Evolutionary conservation across 1,140 invertebrate genomes (phyloP).

Genomic region (Drosophila sechellia): DNA sequence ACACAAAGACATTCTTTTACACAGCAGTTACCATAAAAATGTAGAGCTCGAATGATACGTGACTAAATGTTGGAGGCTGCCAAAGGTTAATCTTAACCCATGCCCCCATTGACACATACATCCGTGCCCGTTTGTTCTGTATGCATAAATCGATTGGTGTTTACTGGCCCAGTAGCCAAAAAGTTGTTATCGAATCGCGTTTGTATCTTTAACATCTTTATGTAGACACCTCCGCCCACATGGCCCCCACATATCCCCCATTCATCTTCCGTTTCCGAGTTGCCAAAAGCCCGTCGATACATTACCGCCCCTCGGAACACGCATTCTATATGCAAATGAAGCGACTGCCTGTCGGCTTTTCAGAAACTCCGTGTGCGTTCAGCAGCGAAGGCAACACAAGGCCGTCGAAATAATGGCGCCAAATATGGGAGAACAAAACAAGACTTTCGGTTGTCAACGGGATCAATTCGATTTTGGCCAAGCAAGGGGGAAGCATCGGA

Average conservation of each 20-base stretch:
- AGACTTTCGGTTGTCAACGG: slow-evolving; percentile 3
- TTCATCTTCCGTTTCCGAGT: slow-evolving; percentile 9
- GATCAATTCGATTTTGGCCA: slow-evolving; percentile 55
- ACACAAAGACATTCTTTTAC: slow-evolving; percentile 46
- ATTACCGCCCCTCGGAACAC: slow-evolving; percentile 38
- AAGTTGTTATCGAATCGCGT: slow-evolving; percentile 46
- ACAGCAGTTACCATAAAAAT: slow-evolving; percentile 70
- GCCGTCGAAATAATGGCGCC: slow-evolving; percentile 14
- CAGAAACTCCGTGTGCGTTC: slow-evolving; percentile 20
- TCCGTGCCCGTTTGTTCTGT: slow-evolving; percentile 22
- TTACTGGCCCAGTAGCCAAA: slow-evolving; percentile 19
- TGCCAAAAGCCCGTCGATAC: slow-evolving; percentile 60
- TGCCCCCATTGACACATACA: slow-evolving; percentile 6
- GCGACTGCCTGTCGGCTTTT: slow-evolving; percentile 4
- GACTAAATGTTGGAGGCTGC: slow-evolving; percentile 59
- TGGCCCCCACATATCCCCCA: neutral
- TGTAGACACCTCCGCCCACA: slow-evolving; percentile 27
- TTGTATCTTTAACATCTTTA: slow-evolving; percentile 55
- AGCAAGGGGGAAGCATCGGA: slow-evolving; percentile 12
- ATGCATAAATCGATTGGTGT: slow-evolving; percentile 71
- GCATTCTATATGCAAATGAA: slow-evolving; percentile 63
- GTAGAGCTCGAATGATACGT: slow-evolving; percentile 49
- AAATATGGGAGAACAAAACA: slow-evolving; percentile 25
- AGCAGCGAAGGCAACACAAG: slow-evolving; percentile 24
- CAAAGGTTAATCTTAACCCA: slow-evolving; percentile 8